Percentiles rank a stretch among this genome's conserved stretches.
Evolutionary conservation across 2,797 vertebrate genomes (phyloP).

Genomic region (Periophthalmus magnuspinnatus): DNA sequence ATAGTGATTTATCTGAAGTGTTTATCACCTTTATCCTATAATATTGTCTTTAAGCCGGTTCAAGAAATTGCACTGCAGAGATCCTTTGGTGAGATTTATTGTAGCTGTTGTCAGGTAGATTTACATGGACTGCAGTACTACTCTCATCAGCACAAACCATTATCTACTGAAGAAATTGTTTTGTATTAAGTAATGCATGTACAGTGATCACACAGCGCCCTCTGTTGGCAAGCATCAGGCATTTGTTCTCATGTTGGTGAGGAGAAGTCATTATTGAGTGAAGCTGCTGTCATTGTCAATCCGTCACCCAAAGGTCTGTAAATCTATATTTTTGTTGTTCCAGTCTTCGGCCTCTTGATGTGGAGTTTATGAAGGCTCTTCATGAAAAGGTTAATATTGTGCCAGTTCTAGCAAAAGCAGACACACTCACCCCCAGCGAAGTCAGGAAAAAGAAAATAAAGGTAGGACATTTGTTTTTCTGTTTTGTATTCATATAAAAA

Average conservation of each 20-base stretch:
- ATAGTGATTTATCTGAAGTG: not conserved
- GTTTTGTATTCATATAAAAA: not conserved
- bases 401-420: constrained; percentile 93
- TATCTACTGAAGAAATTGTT: constrained; percentile 25
- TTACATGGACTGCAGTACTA: constrained; percentile 39
- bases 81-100: constrained; percentile 26
- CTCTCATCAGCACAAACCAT: constrained; percentile 1
- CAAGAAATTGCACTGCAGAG: constrained; percentile 31
- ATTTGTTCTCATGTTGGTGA: constrained; percentile 5
- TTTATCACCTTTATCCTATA: too few relatives aligned
- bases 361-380: constrained; percentile 95
- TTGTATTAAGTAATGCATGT: not conserved
- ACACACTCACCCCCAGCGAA: constrained; percentile 90
- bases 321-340: not conserved
- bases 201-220: constrained; percentile 48
- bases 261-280: not conserved
- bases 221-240: constrained; percentile 42
- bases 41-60: too few relatives aligned
- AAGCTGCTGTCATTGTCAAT: not conserved
- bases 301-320: not conserved
- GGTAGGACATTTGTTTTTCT: constrained; percentile 65
- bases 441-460: constrained; percentile 93
- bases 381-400: constrained; percentile 98
- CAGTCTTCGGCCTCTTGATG: constrained; percentile 92
- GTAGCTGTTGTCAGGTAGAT: constrained; percentile 35